Base-by-base conservation (phyloP, 2,797 vertebrate species). In the Eutrigla gurnardus region DNA sequence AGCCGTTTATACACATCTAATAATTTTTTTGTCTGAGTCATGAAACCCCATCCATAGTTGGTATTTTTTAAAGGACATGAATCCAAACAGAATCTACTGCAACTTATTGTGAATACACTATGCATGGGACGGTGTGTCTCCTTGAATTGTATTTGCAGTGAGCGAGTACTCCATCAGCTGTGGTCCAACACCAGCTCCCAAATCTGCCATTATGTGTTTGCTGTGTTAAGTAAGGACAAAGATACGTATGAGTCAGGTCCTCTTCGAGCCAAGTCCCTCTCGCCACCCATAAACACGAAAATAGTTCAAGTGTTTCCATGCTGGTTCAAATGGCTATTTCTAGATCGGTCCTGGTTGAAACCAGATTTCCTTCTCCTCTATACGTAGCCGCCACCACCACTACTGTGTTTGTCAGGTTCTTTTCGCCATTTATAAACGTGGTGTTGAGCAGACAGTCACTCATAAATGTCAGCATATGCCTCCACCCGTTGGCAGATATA, bases 301-400 rank as follows among this genome's bases (percentile, higher is more conserved):
- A 87, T 83, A 86, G 81, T 87, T 88, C 60, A 89, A 87, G 78
- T 81, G 77, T 91, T 86, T 91, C 88, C 87, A 85, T 76, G 79
- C 81, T 82, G 89, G 75, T 77, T 90, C 70, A 64, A 80, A 82
- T 73, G 75, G 61, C 82, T 91, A 89, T 91, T 91, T 87, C 65
- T 83, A 81, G 37, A 76, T 73, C 72, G 86, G 67, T 84, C 86
- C 83, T 88, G 91, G 89, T 81, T 43, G 80, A 25, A 60, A 75
- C 73, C 83, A 84, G 83, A 77, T 80, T 80, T 80, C 83, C 67
- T 74, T 87, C 82, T 88, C 49, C 67, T 84, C 81, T 80, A 82
- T 85, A 70, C 25, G 43, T 35, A 80, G 66, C 70, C 17, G 25
- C 25, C 73, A 65, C 76, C 79, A 78, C 75, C 65, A 73, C 82